Evolutionary conservation across 2,113 vertebrate species (phyloP).

Genomic region (Scalopus aquaticus): DNA sequence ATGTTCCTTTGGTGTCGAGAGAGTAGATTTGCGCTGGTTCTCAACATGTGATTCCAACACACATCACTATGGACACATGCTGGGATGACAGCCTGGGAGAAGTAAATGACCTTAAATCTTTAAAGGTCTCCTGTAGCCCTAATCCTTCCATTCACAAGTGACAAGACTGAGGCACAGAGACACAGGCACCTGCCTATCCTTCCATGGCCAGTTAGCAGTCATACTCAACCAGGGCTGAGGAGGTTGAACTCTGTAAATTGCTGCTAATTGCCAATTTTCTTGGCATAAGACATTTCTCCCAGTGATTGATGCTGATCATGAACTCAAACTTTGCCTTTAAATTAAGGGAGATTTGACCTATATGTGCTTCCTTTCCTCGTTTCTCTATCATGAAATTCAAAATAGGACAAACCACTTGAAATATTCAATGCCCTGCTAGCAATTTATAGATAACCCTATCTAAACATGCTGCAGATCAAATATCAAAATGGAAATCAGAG

Average conservation of each 20-base stretch:
- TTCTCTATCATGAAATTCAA: conserved; percentile 20
- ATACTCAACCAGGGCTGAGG: neutral
- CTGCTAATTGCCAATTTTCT: neutral
- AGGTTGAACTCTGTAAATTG: neutral
- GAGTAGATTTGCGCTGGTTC: neutral
- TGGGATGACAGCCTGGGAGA: neutral
- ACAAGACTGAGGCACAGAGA: neutral
- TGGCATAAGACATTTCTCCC: neutral
- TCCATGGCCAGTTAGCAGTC: neutral
- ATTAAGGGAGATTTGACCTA: conserved; percentile 49
- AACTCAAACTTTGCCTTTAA: conserved; percentile 11
- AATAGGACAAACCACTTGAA: neutral
- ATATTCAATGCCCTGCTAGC: conserved; percentile 15
- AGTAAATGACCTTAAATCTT: neutral
- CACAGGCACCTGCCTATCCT: rapidly evolving
- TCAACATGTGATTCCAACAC: neutral
- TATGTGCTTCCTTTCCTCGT: neutral
- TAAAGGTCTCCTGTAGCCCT: neutral
- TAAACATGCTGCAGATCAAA: conserved; percentile 42
- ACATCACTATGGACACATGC: neutral
- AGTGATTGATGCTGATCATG: conserved; percentile 40
- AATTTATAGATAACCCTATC: conserved; percentile 42
- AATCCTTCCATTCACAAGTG: neutral
- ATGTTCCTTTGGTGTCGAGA: neutral
- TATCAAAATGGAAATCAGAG: conserved; percentile 54